phyloP scores from a whole-genome alignment of 2,888 invertebrate species.

The Monoplex corrugatus region DNA sequence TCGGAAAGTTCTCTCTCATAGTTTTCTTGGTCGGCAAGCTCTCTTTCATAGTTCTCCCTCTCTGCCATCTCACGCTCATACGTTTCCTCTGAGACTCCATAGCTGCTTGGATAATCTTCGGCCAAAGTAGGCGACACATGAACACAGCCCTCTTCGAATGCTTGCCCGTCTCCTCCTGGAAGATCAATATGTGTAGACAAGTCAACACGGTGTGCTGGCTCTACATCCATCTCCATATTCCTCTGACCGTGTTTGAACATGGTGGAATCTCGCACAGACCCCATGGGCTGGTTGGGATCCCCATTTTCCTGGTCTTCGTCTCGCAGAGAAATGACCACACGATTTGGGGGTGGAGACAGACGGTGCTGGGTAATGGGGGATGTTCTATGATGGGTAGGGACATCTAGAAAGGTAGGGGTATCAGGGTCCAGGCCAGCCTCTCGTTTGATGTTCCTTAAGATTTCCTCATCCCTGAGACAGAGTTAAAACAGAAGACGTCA shows the following conservation, averaged over 20 bases:
- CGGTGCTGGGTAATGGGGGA: neutral
- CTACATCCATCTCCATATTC: neutral
- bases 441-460: conserved; percentile 63
- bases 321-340: conserved; percentile 14
- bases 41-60: conserved; percentile 9
- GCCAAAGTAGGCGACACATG: conserved; percentile 25
- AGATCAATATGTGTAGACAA: neutral
- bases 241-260: neutral
- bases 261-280: neutral
- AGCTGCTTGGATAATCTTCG: conserved; percentile 20
- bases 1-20: conserved; percentile 11
- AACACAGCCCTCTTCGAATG: conserved; percentile 48
- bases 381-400: conserved; percentile 35
- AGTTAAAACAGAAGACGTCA: neutral
- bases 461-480: conserved; percentile 56
- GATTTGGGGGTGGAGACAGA: conserved; percentile 6
- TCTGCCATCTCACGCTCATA: conserved; percentile 31
- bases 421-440: conserved; percentile 58
- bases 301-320: neutral
- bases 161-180: conserved; percentile 41
- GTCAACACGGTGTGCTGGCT: neutral
- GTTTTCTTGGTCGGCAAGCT: neutral
- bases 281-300: neutral
- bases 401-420: conserved; percentile 44
- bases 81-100: neutral